These are phyloP conservation scores for Nyctalus aviator DNA, from an alignment of 2,797 vertebrate genomes.

Conservation along the genomic window DNA sequence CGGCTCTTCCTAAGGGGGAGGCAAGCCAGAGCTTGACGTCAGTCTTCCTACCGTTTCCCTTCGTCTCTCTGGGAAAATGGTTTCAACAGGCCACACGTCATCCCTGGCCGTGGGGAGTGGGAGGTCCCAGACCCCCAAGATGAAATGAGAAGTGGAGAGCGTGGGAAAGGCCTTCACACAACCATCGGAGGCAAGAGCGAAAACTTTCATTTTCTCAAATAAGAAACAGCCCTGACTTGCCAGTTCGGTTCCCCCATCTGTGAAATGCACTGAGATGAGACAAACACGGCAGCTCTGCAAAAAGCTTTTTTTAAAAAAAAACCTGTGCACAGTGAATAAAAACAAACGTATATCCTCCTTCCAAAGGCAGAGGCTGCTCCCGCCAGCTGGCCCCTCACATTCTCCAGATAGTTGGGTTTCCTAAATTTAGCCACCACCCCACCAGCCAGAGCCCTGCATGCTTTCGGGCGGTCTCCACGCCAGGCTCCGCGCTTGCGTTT, in stretches of 20 bases:
- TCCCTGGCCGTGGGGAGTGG: not conserved
- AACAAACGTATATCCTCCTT: not conserved
- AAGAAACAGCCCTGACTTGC: not conserved
- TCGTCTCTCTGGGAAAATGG: not conserved
- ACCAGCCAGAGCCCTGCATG: not conserved
- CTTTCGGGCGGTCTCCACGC: not conserved
- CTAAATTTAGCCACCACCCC: not conserved
- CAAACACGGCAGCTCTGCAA: not conserved
- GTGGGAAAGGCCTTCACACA: not conserved
- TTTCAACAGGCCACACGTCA: not conserved
- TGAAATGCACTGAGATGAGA: not conserved
- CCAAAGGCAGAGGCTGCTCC: not conserved
- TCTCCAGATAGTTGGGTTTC: not conserved
- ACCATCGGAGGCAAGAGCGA: not conserved
- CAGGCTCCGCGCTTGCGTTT: slow-evolving; percentile 19
- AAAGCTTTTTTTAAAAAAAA: not conserved
- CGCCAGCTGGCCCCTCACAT: not conserved
- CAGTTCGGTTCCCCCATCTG: not conserved
- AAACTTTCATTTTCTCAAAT: not conserved
- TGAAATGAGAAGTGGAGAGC: not conserved
- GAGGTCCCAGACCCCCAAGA: not conserved
- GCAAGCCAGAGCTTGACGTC: not conserved
- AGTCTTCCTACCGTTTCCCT: not conserved
- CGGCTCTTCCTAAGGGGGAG: not conserved
- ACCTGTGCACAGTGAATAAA: not conserved